Evolutionary conservation across 2,888 invertebrate genomes (phyloP), one percentile per base, ranked within the genome.

Genomic region (Agriopis leucophaearia): DNA sequence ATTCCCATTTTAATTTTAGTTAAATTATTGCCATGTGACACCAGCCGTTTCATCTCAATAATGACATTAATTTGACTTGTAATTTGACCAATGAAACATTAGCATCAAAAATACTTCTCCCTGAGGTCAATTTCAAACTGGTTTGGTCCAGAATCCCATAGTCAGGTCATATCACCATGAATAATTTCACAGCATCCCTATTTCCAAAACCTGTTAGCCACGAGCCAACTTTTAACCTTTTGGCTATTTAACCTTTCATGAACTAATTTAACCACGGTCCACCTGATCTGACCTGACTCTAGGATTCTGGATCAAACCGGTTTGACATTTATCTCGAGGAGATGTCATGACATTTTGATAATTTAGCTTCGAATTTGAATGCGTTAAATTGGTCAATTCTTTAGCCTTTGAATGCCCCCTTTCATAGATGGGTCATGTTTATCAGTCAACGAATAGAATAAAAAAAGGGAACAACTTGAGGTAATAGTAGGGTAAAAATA

Each of bases 151-250:
- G 7, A 13, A 4, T 66, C n/a, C 52, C 58, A 60, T 56, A 9
- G 13, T 40, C 38, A 16, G 40, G 16, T 40, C 40, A 54, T n/a
- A 54, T 8, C 13, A 16, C n/a, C 36, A 36, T 42, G 8, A n/a
- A 55, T 18, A 7, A 55, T 27, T 44, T 13, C 63, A 51, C 73
- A 74, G 73, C 72, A 71, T 75, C 73, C 69, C 74, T 55, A 55
- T 57, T 16, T 27, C 35, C 16, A 36, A 58, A 55, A 55, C 48
- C 48, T 48, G 47, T 64, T 63, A 51, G 65, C 52, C 71, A 65
- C 45, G 58, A 18, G 55, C 48, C 12, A 48, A 38, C 16, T 52
- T 6, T 3, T 47, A 38, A 56, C 52, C 57, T 48, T 47, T 3
- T 52, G 45, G 47, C 56, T 47, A 27, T 15, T 27, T 27, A 51